Conservation (phyloP, 2,113 vertebrate genomes). For the Periophthalmodon schlosseri region DNA sequence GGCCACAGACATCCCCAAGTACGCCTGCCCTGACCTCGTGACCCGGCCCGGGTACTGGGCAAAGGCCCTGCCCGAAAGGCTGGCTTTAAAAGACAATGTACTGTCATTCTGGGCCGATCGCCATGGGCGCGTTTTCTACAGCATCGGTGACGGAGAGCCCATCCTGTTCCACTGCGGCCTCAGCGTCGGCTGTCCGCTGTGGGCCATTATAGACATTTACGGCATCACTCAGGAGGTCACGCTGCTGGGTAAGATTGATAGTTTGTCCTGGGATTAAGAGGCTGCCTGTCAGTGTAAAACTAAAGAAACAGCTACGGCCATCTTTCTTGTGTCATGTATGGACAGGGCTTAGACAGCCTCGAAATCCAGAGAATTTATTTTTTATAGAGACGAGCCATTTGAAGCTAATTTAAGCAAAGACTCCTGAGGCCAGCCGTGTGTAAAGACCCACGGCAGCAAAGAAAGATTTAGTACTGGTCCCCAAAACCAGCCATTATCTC, state of each 20-base stretch:
- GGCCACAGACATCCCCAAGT: conserved; percentile 93
- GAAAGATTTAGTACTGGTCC: background rate
- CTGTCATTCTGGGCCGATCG: conserved; percentile 97
- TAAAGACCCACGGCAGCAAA: conserved; percentile 15
- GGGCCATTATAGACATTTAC: conserved; percentile 98
- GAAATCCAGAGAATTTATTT: conserved; percentile 38
- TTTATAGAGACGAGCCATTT: conserved; percentile 47
- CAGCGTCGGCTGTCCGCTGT: conserved; percentile 92
- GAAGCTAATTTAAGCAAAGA: conserved; percentile 47
- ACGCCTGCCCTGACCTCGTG: conserved; percentile 96
- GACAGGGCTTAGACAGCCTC: conserved; percentile 19
- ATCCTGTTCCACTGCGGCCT: conserved; percentile 97
- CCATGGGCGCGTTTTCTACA: conserved; percentile 96
- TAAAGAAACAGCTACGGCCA: background rate
- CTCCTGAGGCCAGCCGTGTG: conserved; percentile 40
- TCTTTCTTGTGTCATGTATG: background rate
- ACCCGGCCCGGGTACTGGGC: conserved; percentile 96
- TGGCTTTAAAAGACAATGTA: conserved; percentile 91
- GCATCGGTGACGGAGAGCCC: conserved; percentile 92
- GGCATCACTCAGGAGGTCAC: conserved; percentile 98
- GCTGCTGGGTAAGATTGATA: conserved; percentile 85
- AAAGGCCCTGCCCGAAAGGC: conserved; percentile 94
- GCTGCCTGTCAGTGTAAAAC: background rate
- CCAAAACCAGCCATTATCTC: conserved; percentile 8
- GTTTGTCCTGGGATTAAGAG: background rate